Base-by-base conservation (phyloP, 2,113 vertebrate species). In the Otocyon megalotis region DNA sequence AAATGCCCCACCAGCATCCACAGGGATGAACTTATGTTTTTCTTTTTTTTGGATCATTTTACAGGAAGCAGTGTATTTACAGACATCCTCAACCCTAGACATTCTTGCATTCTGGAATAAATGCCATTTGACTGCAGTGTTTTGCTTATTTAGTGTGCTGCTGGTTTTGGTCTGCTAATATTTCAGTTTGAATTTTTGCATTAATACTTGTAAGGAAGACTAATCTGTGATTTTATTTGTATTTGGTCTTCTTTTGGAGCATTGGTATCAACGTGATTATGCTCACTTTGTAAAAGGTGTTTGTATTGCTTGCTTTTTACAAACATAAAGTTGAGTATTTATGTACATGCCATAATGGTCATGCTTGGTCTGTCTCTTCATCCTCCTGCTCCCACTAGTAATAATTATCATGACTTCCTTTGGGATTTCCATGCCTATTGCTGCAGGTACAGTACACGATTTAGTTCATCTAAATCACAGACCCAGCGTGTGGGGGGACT, bases 371-470 rank as follows among this genome's bases (percentile, higher is more conserved):
- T 10, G 2, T 1, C 11, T 87, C 60, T 28, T 72, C 35, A 1
- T 19, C 13, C 16, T 4, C 1, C 0, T 1, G 1, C 19, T n/a
- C 5, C 54, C 4, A 4, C 24, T 0, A 8, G 8, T 32, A 10
- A 62, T 17, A 15, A 22, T 9, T 24, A 53, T 62, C 3, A 19
- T 1, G 76, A 17, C 7, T 28, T 90, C 43, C 43, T 62, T 88
- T 9, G 43, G 10, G 56, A 5, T 16, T 19, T 54, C 43, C 10
- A 2, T 30, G 43, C 3, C 37, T 20, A 11, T 11, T 22, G 28
- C 2, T 37, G 11, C 6, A 14, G 28, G 62, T 2, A 4, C 8
- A 0, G 22, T 7, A 0, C 15, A 2, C 0, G 5, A 1, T 24
- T 15, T 19, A 19, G 24, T 35, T n/a, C 76, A 5, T 54, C 74